Base-by-base conservation (phyloP, 2,888 invertebrate species). In the Hypsopygia costalis region DNA sequence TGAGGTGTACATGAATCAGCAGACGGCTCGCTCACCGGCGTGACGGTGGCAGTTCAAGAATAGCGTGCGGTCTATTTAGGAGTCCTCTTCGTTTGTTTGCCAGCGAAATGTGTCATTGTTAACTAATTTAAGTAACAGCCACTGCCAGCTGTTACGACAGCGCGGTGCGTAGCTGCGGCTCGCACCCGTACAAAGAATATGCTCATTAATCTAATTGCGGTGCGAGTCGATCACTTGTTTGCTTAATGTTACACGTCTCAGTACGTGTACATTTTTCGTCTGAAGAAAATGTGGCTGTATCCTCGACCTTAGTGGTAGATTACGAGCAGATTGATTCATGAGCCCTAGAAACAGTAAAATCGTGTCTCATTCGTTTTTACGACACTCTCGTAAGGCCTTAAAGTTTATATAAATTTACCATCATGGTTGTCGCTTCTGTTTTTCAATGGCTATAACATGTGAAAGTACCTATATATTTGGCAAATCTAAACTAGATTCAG, bases 61-160 rank as follows among this genome's bases (percentile, higher is more conserved):
- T 88, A 88, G 88, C 79, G 48, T 70, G 70, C 69, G 81, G 67
- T 79, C 87, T 87, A 87, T 88, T 88, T 88, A 81, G 75, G 79
- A 82, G 73, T 79, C 74, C 77, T 81, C 76, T 73, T 66, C 64
- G 83, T 83, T 82, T 86, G 87, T 87, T 87, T 88, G 87, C 88
- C 88, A 88, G 83, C 79, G 67, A 87, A 79, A 86, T 88, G 88
- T 88, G 88, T 88, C 88, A 88, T 88, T 88, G 88, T 88, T 88
- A 87, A 87, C 87, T 87, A 88, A 87, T 86, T 85, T 86, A 81
- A 87, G 88, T 83, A 82, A 83, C 85, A 69, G 55, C 77, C 69
- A 69, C 71, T 81, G 87, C 88, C 87, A 87, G 85, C 70, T 77
- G 76, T 87, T 88, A 82, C 87, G 78, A 81, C 78, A 86, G 56